phyloP scores from a whole-genome alignment of 2,888 invertebrate genomes.

The Drosophila siamana region DNA sequence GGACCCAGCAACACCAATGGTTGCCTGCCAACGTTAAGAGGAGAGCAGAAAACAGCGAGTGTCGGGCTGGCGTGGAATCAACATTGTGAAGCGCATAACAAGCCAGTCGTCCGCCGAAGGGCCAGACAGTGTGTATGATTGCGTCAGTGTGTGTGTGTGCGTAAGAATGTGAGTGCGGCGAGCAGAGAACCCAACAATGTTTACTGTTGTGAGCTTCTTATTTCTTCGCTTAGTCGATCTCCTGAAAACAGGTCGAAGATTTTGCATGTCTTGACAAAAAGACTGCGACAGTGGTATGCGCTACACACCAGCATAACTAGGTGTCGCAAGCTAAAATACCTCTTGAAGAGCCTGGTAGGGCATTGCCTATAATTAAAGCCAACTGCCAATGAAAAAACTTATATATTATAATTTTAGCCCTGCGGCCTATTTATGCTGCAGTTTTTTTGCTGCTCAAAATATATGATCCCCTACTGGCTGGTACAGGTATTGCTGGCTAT shows the following conservation, averaged over 20 bases:
- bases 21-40: conserved; percentile 19
- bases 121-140: conserved; percentile 8
- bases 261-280: conserved; percentile 15
- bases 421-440: conserved; percentile 76
- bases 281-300: conserved; percentile 18
- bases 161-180: conserved; percentile 12
- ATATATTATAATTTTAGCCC: conserved; percentile 80
- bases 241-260: conserved; percentile 48
- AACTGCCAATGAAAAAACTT: conserved; percentile 82
- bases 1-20: conserved; percentile 28
- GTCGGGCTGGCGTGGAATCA: conserved; percentile 14
- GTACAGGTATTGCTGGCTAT: conserved; percentile 40
- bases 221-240: conserved; percentile 38
- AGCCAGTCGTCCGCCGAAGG: conserved; percentile 40
- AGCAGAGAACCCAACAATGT: conserved; percentile 37
- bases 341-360: conserved; percentile 16
- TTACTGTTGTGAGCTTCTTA: conserved; percentile 50
- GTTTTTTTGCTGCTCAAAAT: conserved; percentile 33
- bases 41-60: conserved; percentile 13
- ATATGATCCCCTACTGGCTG: conserved; percentile 26
- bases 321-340: conserved; percentile 2
- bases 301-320: neutral
- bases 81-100: conserved; percentile 26
- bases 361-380: conserved; percentile 60
- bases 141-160: neutral